Evolutionary conservation across 2,888 invertebrate genomes (phyloP), one percentile per base, ranked within the genome.

Genomic region (Nematopogon swammerdamellus): DNA sequence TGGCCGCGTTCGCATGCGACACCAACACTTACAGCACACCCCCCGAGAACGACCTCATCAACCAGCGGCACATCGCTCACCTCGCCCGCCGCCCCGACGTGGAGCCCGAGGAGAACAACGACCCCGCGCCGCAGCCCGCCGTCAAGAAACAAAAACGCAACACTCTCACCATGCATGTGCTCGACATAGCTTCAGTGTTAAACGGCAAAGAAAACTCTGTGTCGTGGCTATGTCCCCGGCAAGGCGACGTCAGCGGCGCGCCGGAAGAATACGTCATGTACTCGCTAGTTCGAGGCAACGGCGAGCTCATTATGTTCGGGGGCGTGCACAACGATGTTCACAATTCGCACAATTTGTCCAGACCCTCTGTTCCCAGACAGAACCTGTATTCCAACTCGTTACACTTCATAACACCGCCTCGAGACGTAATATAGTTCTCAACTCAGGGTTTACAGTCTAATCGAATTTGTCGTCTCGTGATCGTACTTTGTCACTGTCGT

Each of bases 301-400:
- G 93, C 11, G 97, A 97, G 77, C 72, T 97, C 20, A 88, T 97
- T 49, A 89, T 97, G 83, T 97, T 97, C 77, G 97, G 97, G n/a
- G 97, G 97, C 51, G 92, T 97, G 56, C 88, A 90, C 60, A 92
- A 92, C 66, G 90, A 91, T 65, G 82, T 84, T 51, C 80, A 81
- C 53, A 82, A 85, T 53, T 68, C 85, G 53, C 84, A 84, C 61
- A 72, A 70, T 47, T 50, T 50, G 54, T 63, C 72, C 54, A 68
- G 67, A 53, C n/a, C n/a, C n/a, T n/a, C n/a, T n/a, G n/a, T n/a
- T n/a, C 85, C 85, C 58, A 86, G 85, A 63, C 73, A 74, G 61
- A 70, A 67, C 57, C 85, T 86, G 70, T 89, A 90, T 62, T 89
- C 90, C 43, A 91, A 91, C 74, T 85, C 87, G 50, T 72, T 91